phyloP scores from a whole-genome alignment of 2,888 invertebrate genomes.

The Cephus rjabovi region DNA sequence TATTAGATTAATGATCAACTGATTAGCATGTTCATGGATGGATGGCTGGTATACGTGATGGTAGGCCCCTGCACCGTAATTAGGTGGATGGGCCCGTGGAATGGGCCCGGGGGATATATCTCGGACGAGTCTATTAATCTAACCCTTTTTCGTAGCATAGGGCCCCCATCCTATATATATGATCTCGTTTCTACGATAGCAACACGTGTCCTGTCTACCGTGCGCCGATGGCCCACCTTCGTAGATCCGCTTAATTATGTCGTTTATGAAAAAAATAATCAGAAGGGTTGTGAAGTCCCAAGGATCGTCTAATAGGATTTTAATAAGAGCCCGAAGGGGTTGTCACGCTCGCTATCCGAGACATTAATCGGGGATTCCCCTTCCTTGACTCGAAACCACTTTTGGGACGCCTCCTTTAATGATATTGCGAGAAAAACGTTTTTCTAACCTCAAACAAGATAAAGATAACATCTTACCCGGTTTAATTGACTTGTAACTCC shows the following conservation, averaged over 20 bases:
- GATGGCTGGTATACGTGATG: too few species aligned
- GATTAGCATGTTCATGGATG: neutral
- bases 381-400: too few species aligned
- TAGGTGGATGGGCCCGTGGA: neutral
- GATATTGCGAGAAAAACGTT: too few species aligned
- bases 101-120: neutral
- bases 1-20: constrained; percentile 2
- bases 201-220: constrained; percentile 5
- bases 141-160: neutral
- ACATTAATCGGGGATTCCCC: too few species aligned
- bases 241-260: constrained; percentile 1
- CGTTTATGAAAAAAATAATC: neutral
- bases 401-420: too few species aligned
- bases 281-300: neutral
- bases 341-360: too few species aligned
- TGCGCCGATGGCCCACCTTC: neutral
- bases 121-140: constrained; percentile 3
- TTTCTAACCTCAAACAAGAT: too few species aligned
- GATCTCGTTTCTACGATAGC: neutral
- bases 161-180: neutral
- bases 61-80: neutral
- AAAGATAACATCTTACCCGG: too few species aligned
- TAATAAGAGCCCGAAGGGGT: too few species aligned
- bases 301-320: too few species aligned
- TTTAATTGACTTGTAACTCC: too few species aligned